phyloP scores from a whole-genome alignment of 2,113 vertebrate species.

The Mirza zaza region DNA sequence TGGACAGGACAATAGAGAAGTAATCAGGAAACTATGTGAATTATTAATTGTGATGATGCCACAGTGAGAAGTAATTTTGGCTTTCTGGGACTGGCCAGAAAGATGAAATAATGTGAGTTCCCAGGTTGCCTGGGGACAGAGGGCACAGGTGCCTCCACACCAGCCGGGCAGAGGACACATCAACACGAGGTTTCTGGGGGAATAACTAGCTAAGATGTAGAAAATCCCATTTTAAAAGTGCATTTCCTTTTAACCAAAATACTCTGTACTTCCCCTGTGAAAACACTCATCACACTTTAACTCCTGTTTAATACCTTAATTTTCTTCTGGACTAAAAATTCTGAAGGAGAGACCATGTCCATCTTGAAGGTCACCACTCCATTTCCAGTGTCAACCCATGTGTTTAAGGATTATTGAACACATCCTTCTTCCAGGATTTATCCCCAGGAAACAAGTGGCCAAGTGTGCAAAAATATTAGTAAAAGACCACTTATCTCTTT shows the following conservation, averaged over 20 bases:
- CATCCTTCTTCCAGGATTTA: background rate
- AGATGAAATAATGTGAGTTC: background rate
- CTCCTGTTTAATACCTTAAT: background rate
- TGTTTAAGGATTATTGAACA: background rate
- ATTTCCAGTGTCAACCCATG: background rate
- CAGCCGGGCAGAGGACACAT: accelerated
- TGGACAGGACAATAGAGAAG: background rate
- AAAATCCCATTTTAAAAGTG: background rate
- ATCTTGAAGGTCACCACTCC: background rate
- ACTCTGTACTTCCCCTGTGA: background rate
- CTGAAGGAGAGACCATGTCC: background rate
- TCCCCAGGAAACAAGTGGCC: background rate
- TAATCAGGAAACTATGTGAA: background rate
- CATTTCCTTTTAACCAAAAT: background rate
- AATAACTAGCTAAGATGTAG: background rate
- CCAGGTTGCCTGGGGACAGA: accelerated
- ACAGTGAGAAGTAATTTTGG: background rate
- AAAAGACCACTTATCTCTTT: background rate
- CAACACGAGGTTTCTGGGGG: background rate
- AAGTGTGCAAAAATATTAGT: background rate
- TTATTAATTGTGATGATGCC: background rate
- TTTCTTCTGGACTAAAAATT: background rate
- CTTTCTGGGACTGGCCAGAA: background rate
- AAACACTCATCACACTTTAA: background rate
- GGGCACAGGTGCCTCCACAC: background rate